A percentile compares a stretch with the other conserved stretches of the same genome.
Conservation (phyloP, 2,797 vertebrate genomes). For the Chrysocyon brachyurus region DNA sequence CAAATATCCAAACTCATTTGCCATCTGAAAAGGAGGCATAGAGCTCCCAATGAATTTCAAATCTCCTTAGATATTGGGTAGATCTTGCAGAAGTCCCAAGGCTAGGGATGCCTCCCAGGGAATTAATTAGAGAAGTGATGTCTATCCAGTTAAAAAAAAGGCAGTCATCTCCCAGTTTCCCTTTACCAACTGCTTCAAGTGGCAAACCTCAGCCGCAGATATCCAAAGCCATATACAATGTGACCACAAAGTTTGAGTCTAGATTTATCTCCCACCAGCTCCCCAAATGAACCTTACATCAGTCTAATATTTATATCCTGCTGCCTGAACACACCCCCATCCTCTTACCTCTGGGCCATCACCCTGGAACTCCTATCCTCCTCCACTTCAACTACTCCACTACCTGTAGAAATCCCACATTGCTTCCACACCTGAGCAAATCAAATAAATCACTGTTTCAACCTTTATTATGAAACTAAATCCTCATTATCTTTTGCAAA, state of each 20-base stretch:
- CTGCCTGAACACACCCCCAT: not conserved
- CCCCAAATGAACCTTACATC: not conserved
- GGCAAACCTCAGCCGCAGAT: not conserved
- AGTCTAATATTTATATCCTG: not conserved
- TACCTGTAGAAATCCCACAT: not conserved
- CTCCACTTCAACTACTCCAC: not conserved
- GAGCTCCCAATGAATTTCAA: not conserved
- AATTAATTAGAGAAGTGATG: not conserved
- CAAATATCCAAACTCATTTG: not conserved
- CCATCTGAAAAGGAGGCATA: not conserved
- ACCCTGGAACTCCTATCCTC: not conserved
- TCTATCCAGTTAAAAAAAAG: not conserved
- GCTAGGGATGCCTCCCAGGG: not conserved
- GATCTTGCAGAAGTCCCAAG: not conserved
- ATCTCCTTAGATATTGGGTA: not conserved
- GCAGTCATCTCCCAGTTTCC: not conserved
- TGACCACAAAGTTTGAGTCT: not conserved
- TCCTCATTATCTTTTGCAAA: not conserved
- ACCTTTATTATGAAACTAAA: not conserved
- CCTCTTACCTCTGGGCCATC: not conserved
- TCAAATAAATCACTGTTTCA: not conserved
- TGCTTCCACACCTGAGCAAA: slow-evolving; percentile 16
- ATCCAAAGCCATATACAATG: not conserved
- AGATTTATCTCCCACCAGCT: not conserved
- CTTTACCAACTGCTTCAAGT: not conserved